Evolutionary conservation across 2,113 vertebrate species (phyloP).

Genomic region (Craseonycteris thonglongyai): DNA sequence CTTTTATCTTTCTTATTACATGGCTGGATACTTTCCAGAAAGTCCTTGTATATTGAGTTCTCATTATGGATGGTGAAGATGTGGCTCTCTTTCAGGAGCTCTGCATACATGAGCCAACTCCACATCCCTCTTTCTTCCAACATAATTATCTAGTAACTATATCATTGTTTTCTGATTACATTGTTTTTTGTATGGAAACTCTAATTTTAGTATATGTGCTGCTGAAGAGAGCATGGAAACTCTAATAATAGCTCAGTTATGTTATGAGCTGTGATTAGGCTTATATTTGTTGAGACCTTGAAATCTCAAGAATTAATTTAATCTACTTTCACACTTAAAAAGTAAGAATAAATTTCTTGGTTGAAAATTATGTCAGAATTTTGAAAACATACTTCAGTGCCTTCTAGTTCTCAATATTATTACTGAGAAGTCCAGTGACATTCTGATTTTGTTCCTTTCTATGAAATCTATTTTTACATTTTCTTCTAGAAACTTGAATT

Average conservation of each 20-base stretch:
- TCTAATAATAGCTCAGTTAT: neutral
- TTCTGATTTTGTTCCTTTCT: neutral
- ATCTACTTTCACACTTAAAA: neutral
- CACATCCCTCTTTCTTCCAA: neutral
- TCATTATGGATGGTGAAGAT: too few species aligned
- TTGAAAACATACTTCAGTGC: neutral
- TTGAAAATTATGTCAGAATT: neutral
- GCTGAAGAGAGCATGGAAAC: neutral
- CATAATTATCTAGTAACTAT: neutral
- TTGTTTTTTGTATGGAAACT: too few species aligned
- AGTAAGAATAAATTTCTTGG: neutral
- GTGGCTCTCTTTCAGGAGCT: too few species aligned
- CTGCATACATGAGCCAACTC: neutral
- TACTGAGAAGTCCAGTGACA: neutral
- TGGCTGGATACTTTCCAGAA: too few species aligned
- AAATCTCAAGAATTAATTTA: neutral
- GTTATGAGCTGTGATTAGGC: neutral
- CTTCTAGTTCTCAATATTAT: neutral
- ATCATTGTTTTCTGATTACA: neutral
- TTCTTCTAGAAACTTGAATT: neutral
- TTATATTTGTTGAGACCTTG: neutral
- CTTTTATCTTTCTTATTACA: too few species aligned
- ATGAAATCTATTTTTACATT: neutral
- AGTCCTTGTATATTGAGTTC: too few species aligned
- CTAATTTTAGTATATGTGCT: too few species aligned